A percentile compares a stretch with the other conserved stretches of the same genome.
Evolutionary conservation across 1,140 invertebrate genomes (phyloP).

Genomic region (Spodoptera litura): DNA sequence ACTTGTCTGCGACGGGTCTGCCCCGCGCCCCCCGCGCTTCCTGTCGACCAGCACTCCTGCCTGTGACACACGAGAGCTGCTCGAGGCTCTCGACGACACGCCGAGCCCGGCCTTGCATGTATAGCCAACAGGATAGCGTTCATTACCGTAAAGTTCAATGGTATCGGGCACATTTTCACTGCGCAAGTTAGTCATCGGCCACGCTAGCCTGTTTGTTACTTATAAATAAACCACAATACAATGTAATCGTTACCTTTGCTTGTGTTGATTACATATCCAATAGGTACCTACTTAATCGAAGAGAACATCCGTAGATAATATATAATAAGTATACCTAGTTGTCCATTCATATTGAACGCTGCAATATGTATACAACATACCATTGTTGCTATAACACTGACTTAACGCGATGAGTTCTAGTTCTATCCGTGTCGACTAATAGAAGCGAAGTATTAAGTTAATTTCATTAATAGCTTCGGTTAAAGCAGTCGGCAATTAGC

Average conservation of each 20-base stretch:
- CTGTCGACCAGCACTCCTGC: slow-evolving; percentile 73
- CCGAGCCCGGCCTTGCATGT: slow-evolving; percentile 27
- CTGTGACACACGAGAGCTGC: slow-evolving; percentile 59
- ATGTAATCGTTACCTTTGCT: slow-evolving; percentile 11
- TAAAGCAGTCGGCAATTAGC: slow-evolving; percentile 26
- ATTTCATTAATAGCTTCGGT: slow-evolving; percentile 32
- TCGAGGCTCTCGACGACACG: slow-evolving; percentile 23
- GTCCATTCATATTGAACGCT: background rate
- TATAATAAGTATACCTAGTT: background rate
- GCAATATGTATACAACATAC: background rate
- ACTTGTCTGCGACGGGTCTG: slow-evolving; percentile 62
- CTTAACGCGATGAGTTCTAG: background rate
- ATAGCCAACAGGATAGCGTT: slow-evolving; percentile 22
- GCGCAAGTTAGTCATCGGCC: background rate
- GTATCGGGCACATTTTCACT: slow-evolving; percentile 10
- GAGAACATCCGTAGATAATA: slow-evolving; percentile 13
- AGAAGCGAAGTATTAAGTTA: slow-evolving; percentile 21
- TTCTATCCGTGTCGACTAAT: background rate
- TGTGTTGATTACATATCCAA: slow-evolving; percentile 1
- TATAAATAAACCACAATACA: slow-evolving; percentile 39
- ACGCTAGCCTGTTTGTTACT: slow-evolving; percentile 5
- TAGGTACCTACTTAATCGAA: slow-evolving; percentile 5
- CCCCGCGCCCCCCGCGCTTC: slow-evolving; percentile 59
- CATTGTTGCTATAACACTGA: background rate
- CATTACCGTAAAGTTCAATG: slow-evolving; percentile 17